These are phyloP conservation scores for Apostichopus japonicus DNA, from an alignment of 35 echinoderm and acorn worm species.

Conservation along the genomic window DNA sequence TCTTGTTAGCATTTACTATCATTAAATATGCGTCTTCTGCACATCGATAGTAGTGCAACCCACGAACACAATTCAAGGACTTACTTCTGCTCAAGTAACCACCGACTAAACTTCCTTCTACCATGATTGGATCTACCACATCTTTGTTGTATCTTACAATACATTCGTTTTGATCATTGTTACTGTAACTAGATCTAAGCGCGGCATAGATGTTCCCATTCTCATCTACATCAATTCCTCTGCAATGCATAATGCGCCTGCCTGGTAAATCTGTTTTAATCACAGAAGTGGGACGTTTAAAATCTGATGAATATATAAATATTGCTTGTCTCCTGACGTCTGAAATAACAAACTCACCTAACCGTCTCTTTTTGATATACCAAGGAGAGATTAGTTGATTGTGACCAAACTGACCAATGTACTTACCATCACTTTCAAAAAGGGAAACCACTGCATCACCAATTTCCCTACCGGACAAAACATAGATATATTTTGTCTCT, in stretches of 20 bases:
- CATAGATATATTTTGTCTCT: neutral
- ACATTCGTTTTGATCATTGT: neutral
- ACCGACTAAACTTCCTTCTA: neutral
- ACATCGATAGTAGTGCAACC: neutral
- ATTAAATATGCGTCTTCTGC: neutral
- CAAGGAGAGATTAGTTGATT: neutral
- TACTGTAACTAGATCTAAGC: neutral
- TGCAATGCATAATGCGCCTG: neutral
- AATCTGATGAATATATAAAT: neutral
- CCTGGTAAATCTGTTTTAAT: too few species aligned
- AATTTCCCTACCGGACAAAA: neutral
- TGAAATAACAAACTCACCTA: neutral
- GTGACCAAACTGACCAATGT: neutral
- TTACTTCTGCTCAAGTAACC: neutral
- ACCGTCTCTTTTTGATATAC: neutral
- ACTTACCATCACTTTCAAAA: neutral
- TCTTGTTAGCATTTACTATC: neutral
- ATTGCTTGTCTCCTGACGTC: neutral
- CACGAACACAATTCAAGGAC: neutral
- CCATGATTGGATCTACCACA: neutral
- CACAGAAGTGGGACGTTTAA: too few species aligned
- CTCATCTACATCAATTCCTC: neutral
- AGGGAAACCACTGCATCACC: neutral
- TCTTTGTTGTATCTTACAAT: neutral
- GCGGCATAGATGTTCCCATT: neutral